Conservation (phyloP, 2,113 vertebrate species). For the Procavia capensis region DNA sequence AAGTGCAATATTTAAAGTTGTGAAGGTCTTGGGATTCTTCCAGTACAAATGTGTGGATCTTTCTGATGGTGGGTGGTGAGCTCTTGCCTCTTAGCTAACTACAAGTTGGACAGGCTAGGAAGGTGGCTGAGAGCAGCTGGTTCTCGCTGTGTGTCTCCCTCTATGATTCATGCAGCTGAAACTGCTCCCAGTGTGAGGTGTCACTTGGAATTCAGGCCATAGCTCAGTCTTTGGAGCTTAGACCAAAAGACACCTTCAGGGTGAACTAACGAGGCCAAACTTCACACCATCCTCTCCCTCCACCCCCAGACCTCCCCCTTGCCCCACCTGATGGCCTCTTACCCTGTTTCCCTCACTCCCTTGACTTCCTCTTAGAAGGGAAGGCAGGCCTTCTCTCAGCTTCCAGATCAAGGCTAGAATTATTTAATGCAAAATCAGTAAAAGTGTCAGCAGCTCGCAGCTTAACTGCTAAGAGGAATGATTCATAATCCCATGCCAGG, state of each 20-base stretch:
- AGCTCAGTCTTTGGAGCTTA: background rate
- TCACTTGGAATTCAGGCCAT: background rate
- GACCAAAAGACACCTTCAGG: background rate
- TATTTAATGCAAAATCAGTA: slow-evolving; percentile 80
- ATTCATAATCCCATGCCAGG: slow-evolving; percentile 81
- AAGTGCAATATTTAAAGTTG: background rate
- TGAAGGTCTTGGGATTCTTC: background rate
- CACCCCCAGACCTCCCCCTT: background rate
- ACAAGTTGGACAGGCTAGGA: background rate
- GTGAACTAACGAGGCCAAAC: background rate
- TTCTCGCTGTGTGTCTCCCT: background rate
- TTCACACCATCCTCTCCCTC: too few relatives aligned
- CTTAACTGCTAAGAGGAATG: slow-evolving; percentile 74
- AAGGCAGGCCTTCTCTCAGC: background rate
- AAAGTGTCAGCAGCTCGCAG: slow-evolving; percentile 64
- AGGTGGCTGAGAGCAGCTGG: accelerated
- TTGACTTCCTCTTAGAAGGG: background rate
- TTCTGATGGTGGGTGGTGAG: too few relatives aligned
- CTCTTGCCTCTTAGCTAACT: background rate
- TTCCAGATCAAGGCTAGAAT: slow-evolving; percentile 56
- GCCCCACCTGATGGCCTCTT: accelerated
- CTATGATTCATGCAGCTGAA: background rate
- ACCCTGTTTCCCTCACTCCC: background rate
- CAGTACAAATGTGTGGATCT: background rate
- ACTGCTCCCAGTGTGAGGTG: background rate